Evolutionary conservation across 2,113 vertebrate genomes (phyloP).

Genomic region (Nesospiza acunhae): DNA sequence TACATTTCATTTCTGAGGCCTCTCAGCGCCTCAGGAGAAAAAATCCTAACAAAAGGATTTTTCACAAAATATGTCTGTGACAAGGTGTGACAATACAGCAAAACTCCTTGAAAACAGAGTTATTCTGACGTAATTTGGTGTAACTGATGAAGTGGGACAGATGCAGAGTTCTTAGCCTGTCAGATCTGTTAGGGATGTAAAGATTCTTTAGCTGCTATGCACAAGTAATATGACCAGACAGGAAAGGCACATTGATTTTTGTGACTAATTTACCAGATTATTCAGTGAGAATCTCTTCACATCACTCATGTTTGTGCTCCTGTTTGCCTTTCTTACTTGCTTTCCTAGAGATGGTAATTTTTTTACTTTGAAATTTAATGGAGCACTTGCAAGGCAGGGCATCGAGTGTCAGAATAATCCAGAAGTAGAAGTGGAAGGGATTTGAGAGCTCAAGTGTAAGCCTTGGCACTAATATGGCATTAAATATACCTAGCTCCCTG

Average conservation of each 20-base stretch:
- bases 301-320: background rate
- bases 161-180: background rate
- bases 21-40: too few relatives aligned
- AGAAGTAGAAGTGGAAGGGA: background rate
- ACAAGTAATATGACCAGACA: background rate
- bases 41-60: too few relatives aligned
- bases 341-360: background rate
- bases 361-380: background rate
- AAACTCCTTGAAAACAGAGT: background rate
- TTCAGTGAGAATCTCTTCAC: background rate
- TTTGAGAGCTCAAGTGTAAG: background rate
- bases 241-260: background rate
- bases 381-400: background rate
- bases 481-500: background rate
- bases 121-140: background rate
- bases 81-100: background rate
- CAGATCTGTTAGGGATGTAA: background rate
- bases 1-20: too few relatives aligned
- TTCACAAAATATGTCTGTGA: too few relatives aligned
- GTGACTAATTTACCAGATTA: background rate
- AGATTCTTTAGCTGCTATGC: background rate
- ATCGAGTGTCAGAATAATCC: background rate
- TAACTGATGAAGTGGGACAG: background rate
- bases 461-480: background rate
- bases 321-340: background rate